phyloP scores from a whole-genome alignment of 2,113 vertebrate species.

The Rhinolophus sinicus region DNA sequence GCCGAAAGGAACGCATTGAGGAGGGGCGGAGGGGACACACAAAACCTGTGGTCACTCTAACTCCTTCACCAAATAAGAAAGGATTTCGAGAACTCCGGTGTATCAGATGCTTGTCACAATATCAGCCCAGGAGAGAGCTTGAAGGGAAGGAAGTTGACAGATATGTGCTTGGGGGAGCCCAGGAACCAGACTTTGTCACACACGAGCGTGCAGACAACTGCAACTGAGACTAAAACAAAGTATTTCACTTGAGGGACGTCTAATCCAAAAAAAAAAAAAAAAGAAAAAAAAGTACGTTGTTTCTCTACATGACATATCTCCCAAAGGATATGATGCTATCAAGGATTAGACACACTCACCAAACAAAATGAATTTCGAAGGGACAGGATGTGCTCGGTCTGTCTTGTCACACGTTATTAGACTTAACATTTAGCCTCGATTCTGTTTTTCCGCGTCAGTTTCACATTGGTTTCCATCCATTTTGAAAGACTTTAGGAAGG shows the following conservation, averaged over 20 bases:
- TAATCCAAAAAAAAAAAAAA: background rate
- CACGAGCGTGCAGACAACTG: background rate
- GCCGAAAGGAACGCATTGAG: background rate
- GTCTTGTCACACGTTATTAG: background rate
- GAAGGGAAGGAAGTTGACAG: slow-evolving; percentile 22
- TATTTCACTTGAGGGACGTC: background rate
- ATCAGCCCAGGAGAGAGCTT: background rate
- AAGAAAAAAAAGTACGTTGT: background rate
- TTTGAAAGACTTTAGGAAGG: background rate
- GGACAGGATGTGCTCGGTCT: background rate
- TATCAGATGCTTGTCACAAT: slow-evolving; percentile 55
- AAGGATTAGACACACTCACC: background rate
- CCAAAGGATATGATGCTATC: background rate
- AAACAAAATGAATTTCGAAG: background rate
- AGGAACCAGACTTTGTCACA: background rate
- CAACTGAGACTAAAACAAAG: background rate
- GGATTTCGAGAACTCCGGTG: background rate
- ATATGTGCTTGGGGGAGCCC: background rate
- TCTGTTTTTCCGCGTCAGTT: background rate
- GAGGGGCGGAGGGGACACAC: background rate
- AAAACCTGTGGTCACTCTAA: background rate
- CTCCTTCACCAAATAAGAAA: background rate
- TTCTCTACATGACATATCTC: background rate
- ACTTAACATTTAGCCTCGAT: background rate
- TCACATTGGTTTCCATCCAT: background rate